Evolutionary conservation across 2,797 vertebrate genomes (phyloP).

Genomic region (Thamnophis elegans): DNA sequence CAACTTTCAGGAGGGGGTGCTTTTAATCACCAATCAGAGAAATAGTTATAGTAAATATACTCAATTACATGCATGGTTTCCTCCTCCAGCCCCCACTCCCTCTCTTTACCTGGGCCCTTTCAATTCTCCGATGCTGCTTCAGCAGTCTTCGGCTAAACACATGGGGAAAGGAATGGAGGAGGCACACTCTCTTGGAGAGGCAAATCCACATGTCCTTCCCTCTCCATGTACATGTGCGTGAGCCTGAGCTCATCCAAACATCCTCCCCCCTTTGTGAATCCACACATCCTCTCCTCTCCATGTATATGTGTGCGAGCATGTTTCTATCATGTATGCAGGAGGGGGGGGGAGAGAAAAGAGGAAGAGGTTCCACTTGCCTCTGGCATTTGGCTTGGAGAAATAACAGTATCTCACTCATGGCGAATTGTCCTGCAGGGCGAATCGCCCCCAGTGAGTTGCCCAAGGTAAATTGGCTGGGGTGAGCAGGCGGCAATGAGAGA

Average conservation of each 20-base stretch:
- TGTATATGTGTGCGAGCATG: not conserved
- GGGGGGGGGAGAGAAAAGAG: too few relatives aligned
- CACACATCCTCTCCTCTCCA: not conserved
- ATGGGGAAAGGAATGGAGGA: not conserved
- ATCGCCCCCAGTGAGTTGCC: fast-evolving
- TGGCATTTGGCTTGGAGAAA: not conserved
- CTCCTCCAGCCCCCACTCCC: constrained; percentile 48
- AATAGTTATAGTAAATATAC: constrained; percentile 86
- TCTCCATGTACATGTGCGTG: constrained; percentile 16
- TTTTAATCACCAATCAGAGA: constrained; percentile 85
- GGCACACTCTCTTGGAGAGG: constrained; percentile 74
- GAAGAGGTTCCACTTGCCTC: not conserved
- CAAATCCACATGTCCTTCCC: constrained; percentile 77
- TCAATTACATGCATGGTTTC: constrained; percentile 85
- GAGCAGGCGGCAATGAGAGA: not conserved
- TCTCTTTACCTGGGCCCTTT: constrained; percentile 72
- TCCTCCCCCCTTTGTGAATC: too few relatives aligned
- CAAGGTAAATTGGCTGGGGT: not conserved
- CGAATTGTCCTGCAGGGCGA: not conserved
- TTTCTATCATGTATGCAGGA: not conserved
- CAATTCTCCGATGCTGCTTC: constrained; percentile 76
- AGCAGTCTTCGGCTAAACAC: constrained; percentile 78
- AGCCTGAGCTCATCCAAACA: too few relatives aligned
- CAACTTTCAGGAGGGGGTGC: constrained; percentile 77
- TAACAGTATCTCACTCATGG: not conserved